Evolutionary conservation across 2,113 vertebrate species (phyloP), one percentile per base, ranked within the genome.

Genomic region (Dipodomys spectabilis): DNA sequence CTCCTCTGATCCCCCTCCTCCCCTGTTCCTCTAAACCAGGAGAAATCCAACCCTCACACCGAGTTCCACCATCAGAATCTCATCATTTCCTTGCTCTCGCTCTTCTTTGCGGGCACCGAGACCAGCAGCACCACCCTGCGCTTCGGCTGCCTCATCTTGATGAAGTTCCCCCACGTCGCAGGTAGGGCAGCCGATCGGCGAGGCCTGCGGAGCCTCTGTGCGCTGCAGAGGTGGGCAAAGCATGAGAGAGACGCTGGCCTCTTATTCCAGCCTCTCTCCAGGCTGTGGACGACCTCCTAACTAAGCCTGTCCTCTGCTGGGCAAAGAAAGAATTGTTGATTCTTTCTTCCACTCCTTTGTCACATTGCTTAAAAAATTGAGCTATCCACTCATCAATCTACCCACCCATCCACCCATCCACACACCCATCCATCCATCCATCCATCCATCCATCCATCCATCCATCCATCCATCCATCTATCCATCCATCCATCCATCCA

Each of bases 41-140:
- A 98, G 60, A 97, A 97, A 81, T 90, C 95, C 22, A 30, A 96
- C 2, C 82, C 90, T 0, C 18, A 57, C 16, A 96, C 84, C 0
- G 85, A 64, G 64, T 98, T 98, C 86, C 44, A 91, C 67, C 49
- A 13, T 1, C 2, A 22, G 53, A 97, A 97, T 60, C 91, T 98
- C 81, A 28, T 96, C 87, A 4, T 73, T 1, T 92, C 81, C 2
- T 12, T 65, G 0, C 96, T 97, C 69, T 96, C 96, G 0, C 90
- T 98, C 23, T 97, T 98, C 93, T 96, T 97, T 0, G 98, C 94
- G 0, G 98, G 97, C 16, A 98, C 97, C 0, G 98, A 98, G 93
- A 98, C 98, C 2, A 96, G 92, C 15, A 95, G 97, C 93, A 97
- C 97, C 19, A 98, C 97, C 0, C 35, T 98, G 15, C 88, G 95